Evolutionary conservation across 1,140 invertebrate species (phyloP).

Genomic region (Pogonognathellus flavescens): DNA sequence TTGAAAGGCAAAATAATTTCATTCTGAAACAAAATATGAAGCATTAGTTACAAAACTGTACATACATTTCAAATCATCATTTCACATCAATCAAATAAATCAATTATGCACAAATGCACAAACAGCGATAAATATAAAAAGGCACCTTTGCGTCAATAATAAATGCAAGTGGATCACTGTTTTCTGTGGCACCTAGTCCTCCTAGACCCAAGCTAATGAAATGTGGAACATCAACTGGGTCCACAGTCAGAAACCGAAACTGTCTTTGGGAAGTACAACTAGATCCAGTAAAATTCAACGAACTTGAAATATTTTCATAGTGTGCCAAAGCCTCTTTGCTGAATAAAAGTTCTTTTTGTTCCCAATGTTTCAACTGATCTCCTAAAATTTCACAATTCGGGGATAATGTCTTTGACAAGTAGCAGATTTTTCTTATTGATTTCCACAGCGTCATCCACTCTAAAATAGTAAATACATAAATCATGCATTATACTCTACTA

Average conservation of each 20-base stretch:
- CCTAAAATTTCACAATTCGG: constrained; percentile 55
- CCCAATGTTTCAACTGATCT: constrained; percentile 63
- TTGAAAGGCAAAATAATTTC: constrained; percentile 62
- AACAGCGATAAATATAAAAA: too few relatives aligned
- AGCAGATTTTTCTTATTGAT: constrained; percentile 60
- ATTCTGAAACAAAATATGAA: constrained; percentile 50
- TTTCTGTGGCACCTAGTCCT: constrained; percentile 21
- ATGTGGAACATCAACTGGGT: constrained; percentile 65
- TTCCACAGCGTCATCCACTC: constrained; percentile 64
- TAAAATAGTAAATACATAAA: not conserved
- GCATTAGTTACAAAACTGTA: not conserved
- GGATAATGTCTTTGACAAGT: not conserved
- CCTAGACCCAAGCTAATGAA: constrained; percentile 62
- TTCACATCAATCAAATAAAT: too few relatives aligned
- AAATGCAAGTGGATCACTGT: constrained; percentile 62
- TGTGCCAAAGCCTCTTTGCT: constrained; percentile 58
- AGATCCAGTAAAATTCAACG: constrained; percentile 64
- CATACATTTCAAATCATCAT: not conserved
- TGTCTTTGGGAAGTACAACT: constrained; percentile 57
- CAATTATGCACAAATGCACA: too few relatives aligned
- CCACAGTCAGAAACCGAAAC: constrained; percentile 63
- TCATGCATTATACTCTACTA: too few relatives aligned
- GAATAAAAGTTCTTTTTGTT: constrained; percentile 51
- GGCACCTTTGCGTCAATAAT: constrained; percentile 64
- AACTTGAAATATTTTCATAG: constrained; percentile 57